A percentile compares a stretch with the other conserved stretches of the same genome.
These are phyloP conservation scores for Leptinotarsa tumamoca DNA, from an alignment of 2,888 invertebrate species.

Conservation along the genomic window DNA sequence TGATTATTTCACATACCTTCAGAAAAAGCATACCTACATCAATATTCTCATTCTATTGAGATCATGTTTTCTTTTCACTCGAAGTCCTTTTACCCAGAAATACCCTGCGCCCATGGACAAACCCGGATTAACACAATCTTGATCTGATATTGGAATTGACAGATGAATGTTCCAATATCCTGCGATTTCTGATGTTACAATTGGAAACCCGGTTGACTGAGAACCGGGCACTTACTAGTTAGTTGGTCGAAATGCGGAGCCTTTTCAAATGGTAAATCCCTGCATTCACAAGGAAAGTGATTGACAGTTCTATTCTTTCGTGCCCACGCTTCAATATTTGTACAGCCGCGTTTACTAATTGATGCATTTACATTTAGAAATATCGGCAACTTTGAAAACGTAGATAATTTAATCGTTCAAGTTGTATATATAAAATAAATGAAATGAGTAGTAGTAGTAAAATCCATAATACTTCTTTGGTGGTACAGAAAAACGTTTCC, in stretches of 20 bases:
- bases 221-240: constrained; percentile 65
- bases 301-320: constrained; percentile 62
- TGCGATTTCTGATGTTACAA: constrained; percentile 57
- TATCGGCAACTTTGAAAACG: not conserved
- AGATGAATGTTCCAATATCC: constrained; percentile 62
- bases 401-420: not conserved
- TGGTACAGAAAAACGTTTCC: too few species aligned
- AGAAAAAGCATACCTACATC: too few species aligned
- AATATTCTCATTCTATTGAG: too few species aligned
- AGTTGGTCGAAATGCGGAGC: constrained; percentile 55
- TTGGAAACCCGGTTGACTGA: constrained; percentile 62
- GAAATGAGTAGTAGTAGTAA: not conserved
- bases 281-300: constrained; percentile 59
- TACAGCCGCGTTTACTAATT: constrained; percentile 56
- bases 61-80: not conserved
- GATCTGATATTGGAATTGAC: constrained; percentile 60
- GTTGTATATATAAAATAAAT: not conserved
- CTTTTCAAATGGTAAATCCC: constrained; percentile 64
- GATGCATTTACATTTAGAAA: constrained; percentile 46
- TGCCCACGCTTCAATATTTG: constrained; percentile 51
- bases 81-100: not conserved
- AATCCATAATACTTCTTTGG: too few species aligned
- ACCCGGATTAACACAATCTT: constrained; percentile 7
- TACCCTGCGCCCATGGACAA: not conserved
- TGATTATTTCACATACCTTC: too few species aligned